Conservation (phyloP, 2,888 invertebrate genomes). For the Dryocosmus kuriphilus region DNA sequence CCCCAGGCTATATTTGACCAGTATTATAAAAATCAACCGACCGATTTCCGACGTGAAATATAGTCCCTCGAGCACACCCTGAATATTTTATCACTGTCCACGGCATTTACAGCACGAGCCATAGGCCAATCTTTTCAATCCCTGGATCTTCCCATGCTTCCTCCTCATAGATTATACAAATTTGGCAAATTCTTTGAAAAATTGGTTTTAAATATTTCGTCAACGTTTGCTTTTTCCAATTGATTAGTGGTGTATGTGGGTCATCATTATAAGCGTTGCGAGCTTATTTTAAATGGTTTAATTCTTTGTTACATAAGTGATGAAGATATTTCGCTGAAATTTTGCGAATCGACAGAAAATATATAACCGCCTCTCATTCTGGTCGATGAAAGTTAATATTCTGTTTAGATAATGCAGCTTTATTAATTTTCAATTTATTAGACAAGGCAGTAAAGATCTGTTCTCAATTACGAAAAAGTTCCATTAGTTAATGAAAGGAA, state of each 20-base stretch:
- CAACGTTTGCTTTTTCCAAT: not conserved
- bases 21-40: slow-evolving; percentile 78
- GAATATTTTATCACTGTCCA: slow-evolving; percentile 77
- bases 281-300: too few relatives aligned
- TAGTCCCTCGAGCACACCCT: slow-evolving; percentile 74
- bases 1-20: slow-evolving; percentile 78
- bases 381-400: too few relatives aligned
- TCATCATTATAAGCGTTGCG: too few relatives aligned
- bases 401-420: too few relatives aligned
- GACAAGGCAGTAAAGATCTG: too few relatives aligned
- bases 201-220: slow-evolving; percentile 3
- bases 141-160: not conserved
- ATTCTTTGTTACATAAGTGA: too few relatives aligned
- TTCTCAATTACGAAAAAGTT: too few relatives aligned
- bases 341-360: too few relatives aligned
- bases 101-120: slow-evolving; percentile 54
- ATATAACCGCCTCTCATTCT: too few relatives aligned
- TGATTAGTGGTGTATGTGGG: not conserved
- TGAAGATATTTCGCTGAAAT: too few relatives aligned
- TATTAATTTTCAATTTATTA: too few relatives aligned
- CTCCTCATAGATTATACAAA: not conserved
- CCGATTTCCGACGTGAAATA: slow-evolving; percentile 78
- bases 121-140: slow-evolving; percentile 30
- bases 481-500: too few relatives aligned
- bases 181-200: not conserved